Evolutionary conservation across 2,888 invertebrate genomes (phyloP), one percentile per base, ranked within the genome.

Genomic region (Leucoma salicis): DNA sequence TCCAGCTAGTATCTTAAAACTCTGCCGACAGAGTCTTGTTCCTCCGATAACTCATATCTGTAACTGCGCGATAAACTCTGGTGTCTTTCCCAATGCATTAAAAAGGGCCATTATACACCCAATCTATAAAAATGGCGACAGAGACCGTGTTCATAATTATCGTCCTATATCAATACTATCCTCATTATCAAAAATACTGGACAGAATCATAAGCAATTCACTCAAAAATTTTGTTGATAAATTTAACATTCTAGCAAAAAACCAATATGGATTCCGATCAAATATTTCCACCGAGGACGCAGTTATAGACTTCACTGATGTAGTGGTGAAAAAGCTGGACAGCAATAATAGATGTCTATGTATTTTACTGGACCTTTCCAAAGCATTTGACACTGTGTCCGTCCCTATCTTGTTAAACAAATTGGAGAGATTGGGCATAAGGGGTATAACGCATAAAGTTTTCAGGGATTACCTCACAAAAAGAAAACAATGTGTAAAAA

Each of bases 351-450:
- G 8, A 13, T 29, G 29, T n/a, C 2, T 29, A 11, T 4, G 29
- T n/a, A n/a, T 29, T 6, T 29, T 29, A 3, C 29, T 29, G 3
- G 29, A 29, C 8, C 3, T 29, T 3, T 4, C 29, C n/a, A n/a
- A n/a, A n/a, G n/a, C n/a, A n/a, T n/a, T n/a, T n/a, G n/a, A n/a
- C n/a, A n/a, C n/a, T n/a, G 29, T 29, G 2, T 12, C 29, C 3
- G 2, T 13, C 10, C 13, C 29, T 8, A 29, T 29, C 12, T 12
- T 27, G 14, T 3, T 43, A 6, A 8, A 13, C 7, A 46, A 37
- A 10, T 31, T 41, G 2, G 41, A 46, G 25, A 35, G 10, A 5
- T 4, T 37, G 11, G 45, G 40, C 1, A 25, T 46, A 4, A n/a
- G 40, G 6, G 45, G 40, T 12, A 1, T 33, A 7, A 21, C 28